A percentile compares a stretch with the other conserved stretches of the same genome.
Evolutionary conservation across 2,888 invertebrate species (phyloP).

Genomic region (Horisme vitalbata): DNA sequence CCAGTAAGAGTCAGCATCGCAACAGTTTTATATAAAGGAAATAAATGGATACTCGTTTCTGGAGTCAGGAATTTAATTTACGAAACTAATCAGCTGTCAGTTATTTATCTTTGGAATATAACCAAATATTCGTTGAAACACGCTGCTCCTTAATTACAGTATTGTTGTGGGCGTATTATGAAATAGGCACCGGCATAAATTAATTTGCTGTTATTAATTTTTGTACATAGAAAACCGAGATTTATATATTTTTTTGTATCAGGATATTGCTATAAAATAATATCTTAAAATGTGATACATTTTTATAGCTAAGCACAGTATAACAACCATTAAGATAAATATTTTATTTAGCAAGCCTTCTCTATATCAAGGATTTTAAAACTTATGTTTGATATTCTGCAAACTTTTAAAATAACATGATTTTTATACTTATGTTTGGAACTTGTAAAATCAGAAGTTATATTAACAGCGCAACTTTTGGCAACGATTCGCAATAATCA

Average conservation of each 20-base stretch:
- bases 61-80: constrained; percentile 42
- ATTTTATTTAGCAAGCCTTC: too few species aligned
- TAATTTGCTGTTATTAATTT: constrained; percentile 17
- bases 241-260: constrained; percentile 2
- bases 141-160: constrained; percentile 29
- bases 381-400: too few species aligned
- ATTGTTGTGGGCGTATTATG: constrained; percentile 22
- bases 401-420: too few species aligned
- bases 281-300: not conserved
- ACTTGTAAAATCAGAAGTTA: constrained; percentile 4
- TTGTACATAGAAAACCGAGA: constrained; percentile 1
- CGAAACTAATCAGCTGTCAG: constrained; percentile 42
- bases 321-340: too few species aligned
- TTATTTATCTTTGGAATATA: constrained; percentile 35
- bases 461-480: constrained; percentile 3
- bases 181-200: constrained; percentile 16
- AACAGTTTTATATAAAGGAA: constrained; percentile 17
- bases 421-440: too few species aligned
- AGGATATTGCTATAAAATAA: not conserved
- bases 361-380: too few species aligned
- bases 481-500: constrained; percentile 6
- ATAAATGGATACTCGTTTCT: constrained; percentile 28
- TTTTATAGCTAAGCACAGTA: not conserved
- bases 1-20: too few species aligned
- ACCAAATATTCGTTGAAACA: constrained; percentile 31